A percentile compares a stretch with the other conserved stretches of the same genome.
Conservation (phyloP, 2,888 invertebrate species). For the Hemistola chrysoprasaria region DNA sequence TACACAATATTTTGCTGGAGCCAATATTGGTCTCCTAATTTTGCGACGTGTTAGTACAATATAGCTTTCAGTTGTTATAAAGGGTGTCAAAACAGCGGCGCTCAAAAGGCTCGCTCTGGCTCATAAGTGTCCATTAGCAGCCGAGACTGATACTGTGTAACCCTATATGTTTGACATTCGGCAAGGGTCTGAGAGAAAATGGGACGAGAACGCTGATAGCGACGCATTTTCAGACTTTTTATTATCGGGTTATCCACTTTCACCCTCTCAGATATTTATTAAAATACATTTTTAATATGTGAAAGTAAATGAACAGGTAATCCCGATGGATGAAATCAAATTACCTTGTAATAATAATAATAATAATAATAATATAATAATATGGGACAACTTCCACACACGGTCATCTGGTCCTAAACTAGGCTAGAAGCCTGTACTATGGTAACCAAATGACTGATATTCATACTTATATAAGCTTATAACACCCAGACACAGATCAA, state of each 20-base stretch:
- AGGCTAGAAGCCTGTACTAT: too few species aligned
- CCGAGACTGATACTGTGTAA: constrained; percentile 65
- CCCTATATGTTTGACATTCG: constrained; percentile 72
- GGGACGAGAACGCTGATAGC: constrained; percentile 43
- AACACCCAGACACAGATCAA: too few species aligned
- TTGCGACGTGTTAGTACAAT: constrained; percentile 32
- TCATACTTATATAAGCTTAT: too few species aligned
- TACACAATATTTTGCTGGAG: constrained; percentile 11
- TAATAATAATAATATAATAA: too few species aligned
- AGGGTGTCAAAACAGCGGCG: constrained; percentile 54
- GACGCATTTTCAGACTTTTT: constrained; percentile 49
- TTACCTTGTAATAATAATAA: too few species aligned
- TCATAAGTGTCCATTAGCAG: constrained; percentile 73
- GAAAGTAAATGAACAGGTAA: background rate
- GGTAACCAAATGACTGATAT: too few species aligned
- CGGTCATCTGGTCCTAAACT: too few species aligned
- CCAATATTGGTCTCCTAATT: constrained; percentile 27
- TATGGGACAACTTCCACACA: too few species aligned
- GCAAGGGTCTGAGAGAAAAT: constrained; percentile 55
- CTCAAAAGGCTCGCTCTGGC: constrained; percentile 55
- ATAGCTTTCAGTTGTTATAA: constrained; percentile 40
- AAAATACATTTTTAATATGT: constrained; percentile 5
- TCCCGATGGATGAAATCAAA: too few species aligned
- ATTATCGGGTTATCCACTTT: constrained; percentile 24
- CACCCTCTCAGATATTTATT: constrained; percentile 9